Conservation (phyloP, 2,113 vertebrate species). For the Chloropsis cyanopogon region DNA sequence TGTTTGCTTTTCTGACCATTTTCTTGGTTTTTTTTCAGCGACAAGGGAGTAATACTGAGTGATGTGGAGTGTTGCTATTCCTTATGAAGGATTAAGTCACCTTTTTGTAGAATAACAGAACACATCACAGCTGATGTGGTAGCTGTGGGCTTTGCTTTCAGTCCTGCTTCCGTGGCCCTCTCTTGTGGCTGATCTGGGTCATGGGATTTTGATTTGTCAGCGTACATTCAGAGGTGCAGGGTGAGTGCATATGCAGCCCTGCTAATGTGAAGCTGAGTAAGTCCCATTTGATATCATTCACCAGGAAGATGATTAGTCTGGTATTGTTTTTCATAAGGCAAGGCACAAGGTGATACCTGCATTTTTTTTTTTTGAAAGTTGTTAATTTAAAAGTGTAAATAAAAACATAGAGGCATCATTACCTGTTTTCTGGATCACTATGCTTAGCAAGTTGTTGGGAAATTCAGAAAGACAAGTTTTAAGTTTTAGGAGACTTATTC, state of each 20-base stretch:
- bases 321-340: background rate
- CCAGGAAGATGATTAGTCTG: background rate
- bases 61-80: background rate
- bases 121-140: accelerated
- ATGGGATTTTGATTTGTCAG: background rate
- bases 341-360: background rate
- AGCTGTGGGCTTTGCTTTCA: background rate
- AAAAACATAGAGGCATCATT: background rate
- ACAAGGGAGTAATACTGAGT: background rate
- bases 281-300: background rate
- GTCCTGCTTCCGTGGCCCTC: background rate
- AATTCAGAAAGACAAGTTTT: background rate
- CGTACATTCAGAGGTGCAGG: background rate
- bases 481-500: background rate
- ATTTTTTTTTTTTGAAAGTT: background rate
- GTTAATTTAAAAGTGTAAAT: background rate
- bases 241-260: background rate
- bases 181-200: background rate
- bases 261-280: background rate
- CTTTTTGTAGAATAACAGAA: background rate
- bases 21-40: background rate
- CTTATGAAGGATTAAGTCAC: background rate
- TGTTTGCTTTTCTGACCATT: background rate
- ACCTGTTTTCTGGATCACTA: background rate
- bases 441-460: background rate